Evolutionary conservation across 23 tunicate species (phyloP).

Genomic region (Aplidium turbinatum): DNA sequence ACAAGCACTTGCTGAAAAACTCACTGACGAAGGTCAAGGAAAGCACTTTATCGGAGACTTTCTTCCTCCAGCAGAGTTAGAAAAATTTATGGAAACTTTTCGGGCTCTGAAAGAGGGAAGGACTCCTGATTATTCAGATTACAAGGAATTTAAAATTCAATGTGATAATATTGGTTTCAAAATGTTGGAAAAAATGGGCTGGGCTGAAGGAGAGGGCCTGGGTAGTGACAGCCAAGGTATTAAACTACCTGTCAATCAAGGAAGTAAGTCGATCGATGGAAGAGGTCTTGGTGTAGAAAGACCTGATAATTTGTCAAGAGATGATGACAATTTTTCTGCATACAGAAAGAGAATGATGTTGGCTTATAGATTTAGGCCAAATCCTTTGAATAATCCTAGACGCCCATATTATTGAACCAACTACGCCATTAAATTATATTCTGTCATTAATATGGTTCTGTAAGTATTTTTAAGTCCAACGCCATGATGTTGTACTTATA

Average conservation of each 20-base stretch:
- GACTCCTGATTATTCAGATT: constrained; percentile 93
- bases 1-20: constrained; percentile 83
- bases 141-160: constrained; percentile 90
- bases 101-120: constrained; percentile 92
- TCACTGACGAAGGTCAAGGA: constrained; percentile 76
- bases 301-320: constrained; percentile 55
- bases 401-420: constrained; percentile 88
- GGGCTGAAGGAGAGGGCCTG: constrained; percentile 92
- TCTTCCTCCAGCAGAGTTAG: constrained; percentile 88
- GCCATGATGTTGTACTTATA: too few species aligned
- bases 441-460: neutral
- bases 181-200: constrained; percentile 96
- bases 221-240: constrained; percentile 85
- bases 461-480: neutral
- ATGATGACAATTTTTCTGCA: constrained; percentile 91
- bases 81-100: constrained; percentile 94
- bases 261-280: constrained; percentile 81
- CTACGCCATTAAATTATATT: too few species aligned
- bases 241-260: constrained; percentile 82
- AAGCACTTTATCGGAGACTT: constrained; percentile 96
- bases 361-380: constrained; percentile 86
- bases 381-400: constrained; percentile 91
- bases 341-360: constrained; percentile 96
- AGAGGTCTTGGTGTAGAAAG: constrained; percentile 77
- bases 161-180: constrained; percentile 95